These are phyloP conservation scores for Lemur catta DNA, from an alignment of 2,797 vertebrate genomes.

Conservation along the genomic window DNA sequence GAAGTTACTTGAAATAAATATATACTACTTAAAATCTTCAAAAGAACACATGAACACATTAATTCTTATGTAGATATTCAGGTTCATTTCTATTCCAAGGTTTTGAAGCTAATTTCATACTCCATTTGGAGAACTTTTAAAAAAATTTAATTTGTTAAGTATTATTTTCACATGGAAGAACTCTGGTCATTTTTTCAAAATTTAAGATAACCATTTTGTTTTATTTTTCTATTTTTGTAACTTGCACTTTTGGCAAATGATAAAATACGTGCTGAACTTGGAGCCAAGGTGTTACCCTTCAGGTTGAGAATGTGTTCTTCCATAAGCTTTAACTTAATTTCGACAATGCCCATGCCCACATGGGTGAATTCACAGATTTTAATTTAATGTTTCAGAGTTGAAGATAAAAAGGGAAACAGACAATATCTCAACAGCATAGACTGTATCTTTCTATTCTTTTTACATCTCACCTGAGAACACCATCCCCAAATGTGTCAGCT, in stretches of 20 bases:
- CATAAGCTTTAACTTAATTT: constrained; percentile 51
- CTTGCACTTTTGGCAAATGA: constrained; percentile 15
- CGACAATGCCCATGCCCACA: background rate
- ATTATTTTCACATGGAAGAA: background rate
- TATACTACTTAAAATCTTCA: background rate
- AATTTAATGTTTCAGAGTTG: constrained; percentile 46
- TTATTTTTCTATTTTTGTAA: background rate
- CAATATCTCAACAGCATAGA: background rate
- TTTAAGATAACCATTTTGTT: background rate
- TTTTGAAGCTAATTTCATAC: background rate
- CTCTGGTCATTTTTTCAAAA: background rate
- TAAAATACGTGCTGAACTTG: background rate
- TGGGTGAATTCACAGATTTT: constrained; percentile 47
- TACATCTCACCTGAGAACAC: constrained; percentile 33
- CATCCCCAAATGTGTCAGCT: background rate
- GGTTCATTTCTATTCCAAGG: background rate
- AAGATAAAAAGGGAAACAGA: background rate
- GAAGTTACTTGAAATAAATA: background rate
- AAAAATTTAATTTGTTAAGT: background rate
- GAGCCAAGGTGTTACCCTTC: constrained; percentile 19
- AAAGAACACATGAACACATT: background rate
- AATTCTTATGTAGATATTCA: background rate
- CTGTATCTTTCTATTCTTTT: background rate
- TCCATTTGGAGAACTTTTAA: background rate
- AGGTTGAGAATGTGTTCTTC: background rate